Conservation (phyloP, 2,797 vertebrate genomes). For the Sebastes hopkinsi region DNA sequence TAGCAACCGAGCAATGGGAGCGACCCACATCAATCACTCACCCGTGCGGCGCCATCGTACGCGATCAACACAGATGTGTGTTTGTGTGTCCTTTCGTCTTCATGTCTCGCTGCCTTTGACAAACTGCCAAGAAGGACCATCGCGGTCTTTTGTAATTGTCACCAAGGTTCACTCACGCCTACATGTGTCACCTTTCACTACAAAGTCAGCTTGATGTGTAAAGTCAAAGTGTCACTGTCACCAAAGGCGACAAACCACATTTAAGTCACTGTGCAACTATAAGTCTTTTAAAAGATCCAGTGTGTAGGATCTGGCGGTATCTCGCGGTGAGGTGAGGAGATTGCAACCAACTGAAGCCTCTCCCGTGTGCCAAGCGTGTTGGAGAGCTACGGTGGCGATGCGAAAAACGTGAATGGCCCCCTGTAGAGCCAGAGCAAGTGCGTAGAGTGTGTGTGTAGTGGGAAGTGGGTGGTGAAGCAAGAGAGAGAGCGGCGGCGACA, state of each 20-base stretch:
- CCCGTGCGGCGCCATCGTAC: neutral
- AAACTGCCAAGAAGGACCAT: neutral
- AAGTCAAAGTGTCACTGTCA: neutral
- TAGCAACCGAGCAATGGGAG: neutral
- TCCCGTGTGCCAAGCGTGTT: no score
- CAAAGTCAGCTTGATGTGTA: neutral
- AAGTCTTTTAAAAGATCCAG: neutral
- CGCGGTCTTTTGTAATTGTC: neutral
- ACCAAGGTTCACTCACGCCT: neutral
- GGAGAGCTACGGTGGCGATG: no score
- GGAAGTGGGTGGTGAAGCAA: no score
- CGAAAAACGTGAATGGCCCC: no score
- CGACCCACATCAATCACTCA: neutral
- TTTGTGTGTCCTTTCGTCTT: neutral
- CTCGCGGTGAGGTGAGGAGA: no score
- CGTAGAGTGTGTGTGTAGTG: no score
- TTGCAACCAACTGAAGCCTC: no score
- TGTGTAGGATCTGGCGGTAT: no score
- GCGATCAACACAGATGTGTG: neutral
- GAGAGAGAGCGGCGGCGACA: no score
- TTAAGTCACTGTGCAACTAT: neutral
- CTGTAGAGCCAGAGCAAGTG: no score
- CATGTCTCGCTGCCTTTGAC: neutral
- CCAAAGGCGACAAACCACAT: neutral
- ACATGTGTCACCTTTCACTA: slow-evolving; percentile 11